phyloP scores from a whole-genome alignment of 2,797 vertebrate species.

The Pseudochaenichthys georgianus region DNA sequence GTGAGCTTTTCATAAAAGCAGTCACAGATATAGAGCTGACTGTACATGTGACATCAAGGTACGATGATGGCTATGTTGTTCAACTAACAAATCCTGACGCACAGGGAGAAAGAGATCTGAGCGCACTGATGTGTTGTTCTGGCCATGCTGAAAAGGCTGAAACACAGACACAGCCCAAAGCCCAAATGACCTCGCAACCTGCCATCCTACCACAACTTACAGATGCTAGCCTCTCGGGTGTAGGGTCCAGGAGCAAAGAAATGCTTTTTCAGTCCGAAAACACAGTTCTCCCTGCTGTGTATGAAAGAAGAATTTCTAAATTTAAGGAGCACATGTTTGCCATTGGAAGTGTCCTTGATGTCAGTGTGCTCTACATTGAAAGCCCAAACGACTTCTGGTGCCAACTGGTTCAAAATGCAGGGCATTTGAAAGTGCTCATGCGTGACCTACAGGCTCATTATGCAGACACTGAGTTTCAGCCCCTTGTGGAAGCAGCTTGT shows the following conservation, averaged over 20 bases:
- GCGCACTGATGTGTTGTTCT: conserved; percentile 83
- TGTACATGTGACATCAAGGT: conserved; percentile 79
- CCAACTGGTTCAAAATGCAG: conserved; percentile 82
- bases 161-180: conserved; percentile 38
- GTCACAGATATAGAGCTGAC: conserved; percentile 87
- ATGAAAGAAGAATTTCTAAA: conserved; percentile 41
- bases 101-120: conserved; percentile 84
- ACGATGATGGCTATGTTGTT: conserved; percentile 82
- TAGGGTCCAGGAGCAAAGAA: conserved; percentile 3
- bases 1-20: conserved; percentile 86
- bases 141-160: conserved; percentile 82
- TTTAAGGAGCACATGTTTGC: conserved; percentile 87
- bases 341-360: conserved; percentile 90
- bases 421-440: conserved; percentile 87
- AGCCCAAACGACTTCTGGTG: conserved; percentile 95
- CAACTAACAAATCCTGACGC: conserved; percentile 84
- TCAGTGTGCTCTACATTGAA: conserved; percentile 87
- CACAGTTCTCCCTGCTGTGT: conserved; percentile 2
- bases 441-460: conserved; percentile 90
- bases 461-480: conserved; percentile 72
- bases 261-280: conserved; percentile 30
- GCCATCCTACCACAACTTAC: conserved; percentile 24
- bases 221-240: conserved; percentile 11
- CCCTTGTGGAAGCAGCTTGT: conserved; percentile 82
- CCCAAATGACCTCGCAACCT: conserved; percentile 13